A percentile compares a stretch with the other conserved stretches of the same genome.
These are phyloP conservation scores for Chrysemys picta DNA, from an alignment of 2,113 vertebrate genomes.

Conservation along the genomic window DNA sequence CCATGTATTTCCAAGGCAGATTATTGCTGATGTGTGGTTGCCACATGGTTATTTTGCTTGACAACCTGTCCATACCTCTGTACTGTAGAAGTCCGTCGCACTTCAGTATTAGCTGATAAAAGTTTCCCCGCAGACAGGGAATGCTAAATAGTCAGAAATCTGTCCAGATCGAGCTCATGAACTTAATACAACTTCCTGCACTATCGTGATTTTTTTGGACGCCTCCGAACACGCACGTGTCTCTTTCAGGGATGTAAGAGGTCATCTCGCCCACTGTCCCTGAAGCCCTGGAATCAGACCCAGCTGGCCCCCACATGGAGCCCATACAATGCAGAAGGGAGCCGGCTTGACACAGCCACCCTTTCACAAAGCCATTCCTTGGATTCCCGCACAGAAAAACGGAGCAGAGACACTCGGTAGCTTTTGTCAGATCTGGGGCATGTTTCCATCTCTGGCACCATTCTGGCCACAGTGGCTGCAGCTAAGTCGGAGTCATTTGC, in stretches of 20 bases:
- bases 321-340: not conserved
- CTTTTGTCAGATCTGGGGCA: accelerated
- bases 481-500: not conserved
- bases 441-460: not conserved
- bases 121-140: not conserved
- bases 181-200: not conserved
- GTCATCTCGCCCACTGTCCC: not conserved
- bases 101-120: not conserved
- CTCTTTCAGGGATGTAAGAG: not conserved
- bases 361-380: not conserved
- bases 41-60: not conserved
- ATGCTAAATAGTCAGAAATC: not conserved
- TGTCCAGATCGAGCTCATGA: not conserved
- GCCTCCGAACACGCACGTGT: not conserved
- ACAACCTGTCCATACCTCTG: not conserved
- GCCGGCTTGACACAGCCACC: not conserved
- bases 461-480: accelerated
- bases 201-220: not conserved
- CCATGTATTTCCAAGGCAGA: accelerated
- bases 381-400: not conserved
- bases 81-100: not conserved
- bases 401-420: accelerated
- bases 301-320: not conserved
- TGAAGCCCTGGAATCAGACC: not conserved
- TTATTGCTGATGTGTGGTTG: accelerated